Evolutionary conservation across 2,113 vertebrate genomes (phyloP), one percentile per base, ranked within the genome.

Genomic region (Corapipo altera): DNA sequence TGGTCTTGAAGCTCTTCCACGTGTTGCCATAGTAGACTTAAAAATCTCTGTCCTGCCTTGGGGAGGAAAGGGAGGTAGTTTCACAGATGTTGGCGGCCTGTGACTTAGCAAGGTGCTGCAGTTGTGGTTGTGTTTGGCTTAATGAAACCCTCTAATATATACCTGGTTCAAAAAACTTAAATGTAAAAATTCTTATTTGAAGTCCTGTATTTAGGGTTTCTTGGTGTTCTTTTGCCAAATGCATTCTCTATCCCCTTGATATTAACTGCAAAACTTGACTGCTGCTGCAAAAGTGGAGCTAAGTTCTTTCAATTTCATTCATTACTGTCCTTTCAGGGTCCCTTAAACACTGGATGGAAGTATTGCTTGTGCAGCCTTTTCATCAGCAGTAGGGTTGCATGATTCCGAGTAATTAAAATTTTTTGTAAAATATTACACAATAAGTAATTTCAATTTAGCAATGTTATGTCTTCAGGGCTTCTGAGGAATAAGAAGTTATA

Each of bases 391-490:
- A 65, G 41, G 13, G 26, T 55, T 96, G 75, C 13, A 7, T 35
- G 65, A 48, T 30, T 83, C 41, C 73, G 37, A 92, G 71, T 64
- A 93, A 95, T 76, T 66, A 77, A 64, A 41, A 75, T 73, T 78
- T 62, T 72, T 59, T 19, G 16, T 66, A 77, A 89, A 93, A 81
- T 84, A 78, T 37, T 74, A 48, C 44, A 32, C 37, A 81, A 74
- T 43, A 83, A 94, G 73, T 86, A 92, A 95, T 91, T 92, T 77
- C 88, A 76, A 4, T 84, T 77, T 84, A 87, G 39, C 33, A 55
- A 11, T 61, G 57, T 80, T 95, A n/a, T 74, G 59, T 91, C 76
- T 81, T 94, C 48, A 46, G 93, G 77, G 76, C 69, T 92, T 89
- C 65, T 78, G 77, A 93, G 80, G 48, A 84, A 75, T 78, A 57